Base-by-base conservation (phyloP, 2,888 invertebrate species). In the Koerneria pararmatus region DNA sequence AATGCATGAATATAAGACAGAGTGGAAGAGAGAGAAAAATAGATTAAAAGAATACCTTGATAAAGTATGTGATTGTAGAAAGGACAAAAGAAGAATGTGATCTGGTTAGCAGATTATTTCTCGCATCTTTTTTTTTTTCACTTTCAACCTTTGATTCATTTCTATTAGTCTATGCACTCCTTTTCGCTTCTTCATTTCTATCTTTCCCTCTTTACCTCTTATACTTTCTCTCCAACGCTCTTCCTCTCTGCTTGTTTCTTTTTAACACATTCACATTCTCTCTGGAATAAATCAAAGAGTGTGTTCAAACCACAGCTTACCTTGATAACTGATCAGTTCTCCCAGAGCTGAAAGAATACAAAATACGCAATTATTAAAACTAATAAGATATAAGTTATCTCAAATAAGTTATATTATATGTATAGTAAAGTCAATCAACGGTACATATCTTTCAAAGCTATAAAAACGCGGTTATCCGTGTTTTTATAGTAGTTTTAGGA, bases 211-310 rank as follows among this genome's bases (percentile, higher is more conserved):
- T 34, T 11, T 31, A 32, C 8, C 32, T 27, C 32, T 32, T 11
- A n/a, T 15, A 3, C 19, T 31, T 22, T 32, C 56, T 27, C 27
- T 8, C 56, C 22, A 19, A n/a, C 3, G 3, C 56, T 11, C 11
- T 32, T 5, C 19, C 32, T 32, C 32, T 11, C 32, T 32, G 32
- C 27, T 32, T 35, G n/a, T 27, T 22, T 56, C 8, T 3, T 56
- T 11, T 29, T 32, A 4, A 34, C 58, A 34, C 35, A 58, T 58
- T 58, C 24, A 37, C 58, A 31, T 41, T 58, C 41, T 58, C n/a
- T 11, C 46, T n/a, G 46, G 11, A 41, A 41, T 15, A 41, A 41
- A 41, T 41, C 11, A 41, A n/a, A 15, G 46, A 15, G 46, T n/a
- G 46, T n/a, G 46, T n/a, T n/a, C n/a, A n/a, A n/a, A n/a, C n/a